phyloP scores from a whole-genome alignment of 2,113 vertebrate genomes.

The Willisornis vidua region DNA sequence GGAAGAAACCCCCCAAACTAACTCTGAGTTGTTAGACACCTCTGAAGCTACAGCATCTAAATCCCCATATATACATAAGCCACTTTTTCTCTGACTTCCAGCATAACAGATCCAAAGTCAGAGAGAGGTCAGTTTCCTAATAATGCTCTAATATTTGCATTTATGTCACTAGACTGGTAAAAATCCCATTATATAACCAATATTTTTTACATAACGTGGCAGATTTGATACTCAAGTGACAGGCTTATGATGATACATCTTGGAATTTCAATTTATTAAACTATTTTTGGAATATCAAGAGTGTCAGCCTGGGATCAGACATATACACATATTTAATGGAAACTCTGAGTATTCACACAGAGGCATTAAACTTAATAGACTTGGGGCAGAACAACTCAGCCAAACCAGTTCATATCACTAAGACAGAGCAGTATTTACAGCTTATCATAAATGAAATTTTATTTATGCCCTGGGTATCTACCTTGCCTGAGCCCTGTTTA shows the following conservation, averaged over 20 bases:
- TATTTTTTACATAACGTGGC: conserved; percentile 44
- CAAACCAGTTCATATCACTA: background rate
- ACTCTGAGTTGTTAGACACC: background rate
- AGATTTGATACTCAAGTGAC: conserved; percentile 22
- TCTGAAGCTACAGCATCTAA: background rate
- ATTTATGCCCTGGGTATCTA: background rate
- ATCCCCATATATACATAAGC: background rate
- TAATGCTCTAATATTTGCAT: conserved; percentile 10
- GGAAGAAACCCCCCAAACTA: background rate
- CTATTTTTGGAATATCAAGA: conserved; percentile 43
- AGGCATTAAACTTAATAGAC: background rate
- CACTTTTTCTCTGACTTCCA: conserved; percentile 2
- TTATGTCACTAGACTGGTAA: conserved; percentile 35
- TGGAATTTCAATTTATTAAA: conserved; percentile 36
- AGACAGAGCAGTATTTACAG: conserved; percentile 24
- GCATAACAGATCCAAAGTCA: conserved; percentile 15
- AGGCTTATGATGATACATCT: conserved; percentile 34
- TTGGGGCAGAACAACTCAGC: background rate
- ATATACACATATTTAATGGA: background rate
- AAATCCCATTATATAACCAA: conserved; percentile 67
- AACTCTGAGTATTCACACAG: background rate
- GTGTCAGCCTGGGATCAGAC: conserved; percentile 27
- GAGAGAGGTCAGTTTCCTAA: conserved; percentile 10
- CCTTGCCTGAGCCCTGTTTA: background rate
- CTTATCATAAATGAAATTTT: background rate